Conservation (phyloP, 1,140 invertebrate species). For the Lepidurus couesii region DNA sequence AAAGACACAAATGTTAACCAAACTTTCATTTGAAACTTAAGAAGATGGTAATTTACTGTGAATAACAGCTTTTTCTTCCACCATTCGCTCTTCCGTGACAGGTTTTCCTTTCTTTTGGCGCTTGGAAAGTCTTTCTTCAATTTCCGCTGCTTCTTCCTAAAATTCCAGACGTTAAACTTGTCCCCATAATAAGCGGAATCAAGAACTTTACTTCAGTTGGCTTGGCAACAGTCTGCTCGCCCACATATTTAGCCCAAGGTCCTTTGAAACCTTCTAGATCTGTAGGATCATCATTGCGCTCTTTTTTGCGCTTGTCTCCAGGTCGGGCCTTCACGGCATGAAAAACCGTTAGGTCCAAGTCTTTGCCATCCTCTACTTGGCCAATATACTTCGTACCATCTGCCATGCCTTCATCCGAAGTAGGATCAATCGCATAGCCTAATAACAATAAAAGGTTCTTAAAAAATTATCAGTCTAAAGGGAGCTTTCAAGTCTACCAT, state of each 20-base stretch:
- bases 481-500: conserved; percentile 53
- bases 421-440: conserved; percentile 93
- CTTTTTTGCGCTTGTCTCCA: conserved; percentile 81
- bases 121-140: conserved; percentile 93
- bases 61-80: conserved; percentile 91
- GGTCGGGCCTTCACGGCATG: conserved; percentile 64
- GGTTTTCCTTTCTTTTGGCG: conserved; percentile 73
- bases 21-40: conserved; percentile 30
- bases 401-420: conserved; percentile 48
- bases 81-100: conserved; percentile 75
- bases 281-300: conserved; percentile 79
- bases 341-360: conserved; percentile 34
- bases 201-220: conserved; percentile 61
- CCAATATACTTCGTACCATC: conserved; percentile 48
- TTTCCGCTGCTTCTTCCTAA: conserved; percentile 78
- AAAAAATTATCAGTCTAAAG: background rate
- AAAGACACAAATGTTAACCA: conserved; percentile 39
- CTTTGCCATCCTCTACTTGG: background rate
- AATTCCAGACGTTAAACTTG: conserved; percentile 29
- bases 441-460: conserved; percentile 29
- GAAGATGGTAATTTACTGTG: conserved; percentile 62
- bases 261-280: conserved; percentile 94
- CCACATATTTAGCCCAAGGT: conserved; percentile 91
- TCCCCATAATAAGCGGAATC: background rate
- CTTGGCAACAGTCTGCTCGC: conserved; percentile 80